These are phyloP conservation scores for Eulemur coronatus DNA, from an alignment of 2,797 vertebrate genomes.

Conservation along the genomic window DNA sequence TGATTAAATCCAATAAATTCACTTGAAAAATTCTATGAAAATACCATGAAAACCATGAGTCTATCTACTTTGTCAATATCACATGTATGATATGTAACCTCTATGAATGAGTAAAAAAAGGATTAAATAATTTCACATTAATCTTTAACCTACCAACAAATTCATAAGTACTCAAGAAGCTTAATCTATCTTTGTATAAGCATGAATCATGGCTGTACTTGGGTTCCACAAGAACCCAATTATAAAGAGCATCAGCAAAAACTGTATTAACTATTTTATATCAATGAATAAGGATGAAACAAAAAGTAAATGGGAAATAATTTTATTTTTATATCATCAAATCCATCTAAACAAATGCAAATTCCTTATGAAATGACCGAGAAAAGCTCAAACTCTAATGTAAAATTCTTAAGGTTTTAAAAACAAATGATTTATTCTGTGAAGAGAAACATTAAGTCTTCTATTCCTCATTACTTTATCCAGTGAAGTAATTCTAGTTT, in stretches of 20 bases:
- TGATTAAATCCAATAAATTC: slow-evolving; percentile 17
- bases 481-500: slow-evolving; percentile 31
- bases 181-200: not conserved
- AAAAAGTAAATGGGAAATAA: slow-evolving; percentile 22
- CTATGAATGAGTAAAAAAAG: not conserved
- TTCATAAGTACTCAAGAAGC: not conserved
- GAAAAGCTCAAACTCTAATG: not conserved
- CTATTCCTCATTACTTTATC: not conserved
- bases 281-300: not conserved
- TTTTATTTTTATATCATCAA: slow-evolving; percentile 17
- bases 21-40: not conserved
- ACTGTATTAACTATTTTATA: not conserved
- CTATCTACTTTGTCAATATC: not conserved
- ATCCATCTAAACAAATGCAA: slow-evolving; percentile 4
- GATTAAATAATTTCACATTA: slow-evolving; percentile 21
- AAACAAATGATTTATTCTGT: slow-evolving; percentile 23
- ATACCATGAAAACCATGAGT: not conserved
- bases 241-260: slow-evolving; percentile 40
- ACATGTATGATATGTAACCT: not conserved
- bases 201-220: not conserved
- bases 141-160: slow-evolving; percentile 38
- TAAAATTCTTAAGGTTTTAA: slow-evolving; percentile 30
- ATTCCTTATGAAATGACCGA: slow-evolving; percentile 8
- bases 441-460: not conserved
- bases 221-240: not conserved